Evolutionary conservation across 1,140 invertebrate genomes (phyloP), one percentile per base, ranked within the genome.

Genomic region (Drosophila sp.): DNA sequence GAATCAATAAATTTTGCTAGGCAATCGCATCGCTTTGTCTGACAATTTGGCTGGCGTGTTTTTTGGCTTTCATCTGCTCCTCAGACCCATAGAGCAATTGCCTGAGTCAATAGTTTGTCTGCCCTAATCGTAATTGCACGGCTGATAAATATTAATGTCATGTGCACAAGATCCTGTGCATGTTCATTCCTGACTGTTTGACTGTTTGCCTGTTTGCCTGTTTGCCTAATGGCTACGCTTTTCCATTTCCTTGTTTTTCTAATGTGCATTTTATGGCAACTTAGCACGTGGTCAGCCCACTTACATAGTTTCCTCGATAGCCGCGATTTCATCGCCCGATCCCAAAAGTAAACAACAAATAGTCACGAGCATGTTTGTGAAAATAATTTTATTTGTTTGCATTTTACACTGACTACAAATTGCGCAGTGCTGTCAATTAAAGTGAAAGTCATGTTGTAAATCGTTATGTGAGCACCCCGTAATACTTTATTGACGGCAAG

Each of bases 71-170:
- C 50, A 27, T 45, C 56, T 36, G 61, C 38, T 32, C 58, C 21
- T 53, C n/a, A n/a, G 38, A 16, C 38, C 46, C 50, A 43, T 14
- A 27, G 25, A 14, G 51, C 34, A 41, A n/a, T 46, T 16, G 11
- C 18, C 34, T 14, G 21, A 45, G 36, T 70, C 74, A 58, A 78
- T 78, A 78, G 78, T 84, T 84, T 77, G 61, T 72, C 45, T 48
- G 61, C 64, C 56, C 70, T 84, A 77, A 75, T 84, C 73, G 81
- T 86, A 86, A 84, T 84, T 86, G 73, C 78, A 66, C 45, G 58
- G 32, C 78, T 87, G 82, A 87, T 87, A 87, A 87, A 87, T 87
- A 87, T 87, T 87, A 82, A 81, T 87, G 81, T 73, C 51, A 54
- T 73, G 72, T 71, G 71, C 57, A 32, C 48, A 41, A 40, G 46